Evolutionary conservation across 2,888 invertebrate genomes (phyloP), one percentile per base, ranked within the genome.

Genomic region (Tenthredo mesomela): DNA sequence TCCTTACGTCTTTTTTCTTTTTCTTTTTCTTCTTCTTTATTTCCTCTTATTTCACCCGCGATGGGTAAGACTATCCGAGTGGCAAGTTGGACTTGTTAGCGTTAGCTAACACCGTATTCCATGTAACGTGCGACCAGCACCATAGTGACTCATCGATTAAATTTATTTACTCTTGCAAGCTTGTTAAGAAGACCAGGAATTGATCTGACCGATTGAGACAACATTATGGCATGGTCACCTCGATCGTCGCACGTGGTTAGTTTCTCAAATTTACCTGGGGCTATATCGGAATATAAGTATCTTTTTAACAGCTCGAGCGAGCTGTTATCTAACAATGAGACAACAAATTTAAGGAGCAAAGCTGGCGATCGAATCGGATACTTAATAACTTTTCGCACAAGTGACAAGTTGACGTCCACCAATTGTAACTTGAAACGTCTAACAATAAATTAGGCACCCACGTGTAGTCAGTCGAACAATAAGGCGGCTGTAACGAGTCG

Each of bases 71-170:
- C 71, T 43, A 25, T 43, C 77, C 80, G 40, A 73, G 73, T 73
- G 73, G n/a, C 43, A 43, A 73, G 40, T 73, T 43, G 73, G n/a
- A 73, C 43, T 73, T 43, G 25, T 67, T 47, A 47, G 47, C 71
- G 71, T 73, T 73, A 50, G 50, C 77, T 77, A n/a, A 77, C 77
- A 18, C 77, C 15, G 77, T n/a, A 50, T 80, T 61, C 61, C 80
- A 7, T 40, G 61, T 77, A 77, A 50, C 50, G 43, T 73, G 25
- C 43, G 9, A 65, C n/a, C 67, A 37, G 47, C 29, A 65, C 25
- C 43, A 15, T 15, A 61, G 47, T 82, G 82, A 82, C 15, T 82
- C 82, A 82, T 70, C 82, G 82, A 82, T 67, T 67, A 82, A 7
- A 82, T 67, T 82, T 82, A 47, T 82, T 82, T 47, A 47, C 43